Evolutionary conservation across 2,113 vertebrate species (phyloP), one percentile per base, ranked within the genome.

Genomic region (Sula dactylatra): DNA sequence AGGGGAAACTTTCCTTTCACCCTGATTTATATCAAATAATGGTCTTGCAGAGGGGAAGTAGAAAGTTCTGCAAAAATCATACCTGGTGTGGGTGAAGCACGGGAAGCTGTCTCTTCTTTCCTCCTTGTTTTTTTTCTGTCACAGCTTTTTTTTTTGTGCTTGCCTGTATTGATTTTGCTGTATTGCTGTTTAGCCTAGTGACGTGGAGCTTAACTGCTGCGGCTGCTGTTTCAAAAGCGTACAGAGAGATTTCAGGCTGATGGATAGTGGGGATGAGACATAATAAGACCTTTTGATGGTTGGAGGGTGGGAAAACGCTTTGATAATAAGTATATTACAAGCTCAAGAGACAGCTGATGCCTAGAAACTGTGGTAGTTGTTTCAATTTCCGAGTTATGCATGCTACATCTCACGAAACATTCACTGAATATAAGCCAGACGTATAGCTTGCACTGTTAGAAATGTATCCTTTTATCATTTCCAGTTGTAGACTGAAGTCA

Each of bases 311-410:
- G 44, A 50, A 56, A n/a, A 18, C 29, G 9, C 61, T 62, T 79
- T 17, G 34, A 20, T 80, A 91, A 50, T 47, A 14, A 84, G 2
- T 10, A 1, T 15, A 4, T 38, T 80, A n/a, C 32, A 50, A 65
- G 38, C 58, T 90, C 13, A 44, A 24, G 67, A 73, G 10, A 36
- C 47, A 29, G 15, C 42, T n/a, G 36, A 16, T 11, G 36, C 2
- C 42, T 77, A 16, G 58, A 42, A 83, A 21, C 44, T 47, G 22
- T 77, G 40, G 21, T 47, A 10, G 6, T 47, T 38, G 12, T 59
- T 80, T 70, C 29, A 5, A 0, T 56, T 80, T 67, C 40, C 59
- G 76, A 44, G 32, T 61, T 61, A 32, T 7, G 1, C 2, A 0
- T 59, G n/a, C 27, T 44, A 27, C 27, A 17, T 83, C 36, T 40